Base-by-base conservation (phyloP, 2,113 vertebrate genomes). In the Periophthalmus modestus region DNA sequence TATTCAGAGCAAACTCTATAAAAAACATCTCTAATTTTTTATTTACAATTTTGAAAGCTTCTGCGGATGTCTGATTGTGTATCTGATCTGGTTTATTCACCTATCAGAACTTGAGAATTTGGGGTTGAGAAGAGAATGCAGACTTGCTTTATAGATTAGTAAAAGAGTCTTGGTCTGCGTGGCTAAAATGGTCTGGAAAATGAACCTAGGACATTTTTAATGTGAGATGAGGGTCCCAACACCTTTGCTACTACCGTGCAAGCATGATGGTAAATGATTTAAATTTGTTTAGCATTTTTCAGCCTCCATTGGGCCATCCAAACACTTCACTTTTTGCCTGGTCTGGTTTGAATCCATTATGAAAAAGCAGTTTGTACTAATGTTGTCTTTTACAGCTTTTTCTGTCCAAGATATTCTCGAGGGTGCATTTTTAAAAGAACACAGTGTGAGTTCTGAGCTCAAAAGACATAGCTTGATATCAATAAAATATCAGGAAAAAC, bases 391-490 rank as follows among this genome's bases (percentile, higher is more conserved):
- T 23, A 21, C 21, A 3, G 55, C 11, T 5, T 23, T 23, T 13
- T 57, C 55, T 12, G 12, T 4, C 57, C 23, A 28, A 16, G 4
- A 59, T 59, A 24, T 28, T 59, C 28, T 28, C 23, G 55, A 59
- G 59, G 15, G 28, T 62, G 59, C 28, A 62, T 34, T 62, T 62
- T 62, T 5, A 62, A 62, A 34, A 18, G 28, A 62, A 62, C 59
- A 34, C 59, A 33, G 28, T 62, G 59, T 62, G 14, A 62, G 28
- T 62, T 62, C 15, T 62, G 2, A 19, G 28, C 59, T 62, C 59
- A 33, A 19, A 34, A 62, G 34, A 34, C 18, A 18, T 28, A 18
- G 59, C 59, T 34, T 10, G 59, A 62, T 19, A 34, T 34, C 59
- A 62, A 34, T 62, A 34, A 34, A 61, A 18, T 61, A 62, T 62